Conservation (phyloP, 2,797 vertebrate genomes). For the Eulemur coronatus region DNA sequence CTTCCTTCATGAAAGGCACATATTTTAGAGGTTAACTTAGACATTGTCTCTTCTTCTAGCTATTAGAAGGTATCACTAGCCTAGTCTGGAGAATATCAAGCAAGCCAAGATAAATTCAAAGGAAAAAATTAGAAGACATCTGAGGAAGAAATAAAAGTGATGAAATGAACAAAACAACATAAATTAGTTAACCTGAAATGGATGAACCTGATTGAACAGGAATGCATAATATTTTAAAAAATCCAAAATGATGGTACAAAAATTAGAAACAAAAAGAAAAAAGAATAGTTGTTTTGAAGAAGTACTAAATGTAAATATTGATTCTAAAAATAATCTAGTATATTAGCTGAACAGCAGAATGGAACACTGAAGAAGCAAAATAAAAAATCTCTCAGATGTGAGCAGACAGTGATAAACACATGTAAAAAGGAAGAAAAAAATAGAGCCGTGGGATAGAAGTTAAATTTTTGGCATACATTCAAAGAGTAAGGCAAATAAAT, state of each 20-base stretch:
- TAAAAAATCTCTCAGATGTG: background rate
- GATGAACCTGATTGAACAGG: background rate
- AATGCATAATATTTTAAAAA: background rate
- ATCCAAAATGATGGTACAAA: background rate
- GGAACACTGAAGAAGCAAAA: background rate
- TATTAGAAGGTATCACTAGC: background rate
- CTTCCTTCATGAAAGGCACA: background rate
- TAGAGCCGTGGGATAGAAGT: background rate
- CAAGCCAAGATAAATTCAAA: background rate
- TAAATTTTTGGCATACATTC: background rate
- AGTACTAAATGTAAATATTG: background rate
- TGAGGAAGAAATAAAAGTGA: background rate
- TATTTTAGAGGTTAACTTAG: background rate
- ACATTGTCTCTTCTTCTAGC: background rate
- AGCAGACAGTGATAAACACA: background rate
- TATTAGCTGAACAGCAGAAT: background rate
- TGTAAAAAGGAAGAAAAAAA: background rate
- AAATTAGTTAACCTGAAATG: background rate
- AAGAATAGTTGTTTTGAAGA: background rate
- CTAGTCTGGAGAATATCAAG: background rate
- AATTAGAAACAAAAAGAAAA: background rate
- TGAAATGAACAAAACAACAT: background rate
- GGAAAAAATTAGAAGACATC: background rate
- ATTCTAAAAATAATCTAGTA: background rate
- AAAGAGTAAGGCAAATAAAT: background rate